Percentiles rank a stretch among this genome's conserved stretches.
phyloP scores from a whole-genome alignment of 2,888 invertebrate species.

The Pristionchus fissidentatus region DNA sequence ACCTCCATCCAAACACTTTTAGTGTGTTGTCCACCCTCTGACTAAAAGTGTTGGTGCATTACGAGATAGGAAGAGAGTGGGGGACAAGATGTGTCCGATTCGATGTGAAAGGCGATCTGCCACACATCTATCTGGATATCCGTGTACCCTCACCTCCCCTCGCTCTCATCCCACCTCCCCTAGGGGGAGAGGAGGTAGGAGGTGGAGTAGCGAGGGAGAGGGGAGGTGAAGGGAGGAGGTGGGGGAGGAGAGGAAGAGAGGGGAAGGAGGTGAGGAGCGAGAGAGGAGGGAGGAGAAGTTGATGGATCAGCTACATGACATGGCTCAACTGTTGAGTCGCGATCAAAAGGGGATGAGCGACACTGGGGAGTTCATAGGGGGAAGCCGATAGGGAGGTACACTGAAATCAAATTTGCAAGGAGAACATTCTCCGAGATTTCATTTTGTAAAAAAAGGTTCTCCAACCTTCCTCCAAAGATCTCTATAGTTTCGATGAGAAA shows the following conservation, averaged over 20 bases:
- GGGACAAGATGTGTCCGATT: conserved; percentile 4
- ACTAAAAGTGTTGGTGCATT: conserved; percentile 21
- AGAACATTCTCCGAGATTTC: too few relatives aligned
- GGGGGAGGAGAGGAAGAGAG: neutral
- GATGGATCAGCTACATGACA: conserved; percentile 40
- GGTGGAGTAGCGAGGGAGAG: neutral
- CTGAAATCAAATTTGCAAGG: too few relatives aligned
- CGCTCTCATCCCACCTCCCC: too few relatives aligned
- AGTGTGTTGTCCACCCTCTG: conserved; percentile 30
- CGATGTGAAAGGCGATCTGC: conserved; percentile 31
- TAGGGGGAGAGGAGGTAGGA: neutral
- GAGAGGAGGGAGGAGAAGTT: neutral
- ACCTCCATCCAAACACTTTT: too few relatives aligned
- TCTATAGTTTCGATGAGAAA: too few relatives aligned
- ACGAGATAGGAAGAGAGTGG: neutral
- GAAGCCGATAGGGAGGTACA: too few relatives aligned
- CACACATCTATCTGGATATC: too few relatives aligned
- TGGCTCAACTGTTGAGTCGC: neutral
- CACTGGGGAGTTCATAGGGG: neutral
- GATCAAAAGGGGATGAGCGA: neutral
- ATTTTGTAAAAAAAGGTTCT: too few relatives aligned
- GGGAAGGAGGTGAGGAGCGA: neutral
- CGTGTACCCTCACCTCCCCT: too few relatives aligned
- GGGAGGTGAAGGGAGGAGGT: neutral
- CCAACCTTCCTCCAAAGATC: too few relatives aligned